Conservation (phyloP, 2,797 vertebrate species). For the Apogon hyalosoma region DNA sequence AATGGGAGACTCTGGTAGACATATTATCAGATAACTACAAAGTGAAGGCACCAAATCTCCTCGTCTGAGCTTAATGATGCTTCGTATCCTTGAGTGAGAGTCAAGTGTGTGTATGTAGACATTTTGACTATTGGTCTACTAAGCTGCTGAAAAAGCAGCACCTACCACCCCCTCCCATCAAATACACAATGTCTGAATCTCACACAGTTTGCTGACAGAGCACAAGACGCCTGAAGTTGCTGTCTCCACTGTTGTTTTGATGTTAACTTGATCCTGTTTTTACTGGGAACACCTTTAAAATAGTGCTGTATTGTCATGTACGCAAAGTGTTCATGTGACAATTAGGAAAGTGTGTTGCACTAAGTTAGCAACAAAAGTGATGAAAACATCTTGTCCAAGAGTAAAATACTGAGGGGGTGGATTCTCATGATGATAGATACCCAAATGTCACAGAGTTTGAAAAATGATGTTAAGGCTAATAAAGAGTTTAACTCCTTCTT, state of each 20-base stretch:
- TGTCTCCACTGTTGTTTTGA: constrained; percentile 57
- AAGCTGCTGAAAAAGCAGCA: constrained; percentile 40
- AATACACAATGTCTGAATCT: constrained; percentile 38
- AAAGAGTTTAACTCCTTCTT: constrained; percentile 45
- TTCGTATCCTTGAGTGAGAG: constrained; percentile 67
- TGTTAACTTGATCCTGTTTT: constrained; percentile 38
- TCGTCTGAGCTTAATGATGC: constrained; percentile 45
- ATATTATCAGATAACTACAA: constrained; percentile 65
- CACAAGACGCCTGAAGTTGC: constrained; percentile 29
- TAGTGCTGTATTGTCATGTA: constrained; percentile 9
- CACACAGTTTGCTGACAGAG: constrained; percentile 66
- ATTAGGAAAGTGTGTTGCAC: constrained; percentile 5
- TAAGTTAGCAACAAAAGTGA: neutral
- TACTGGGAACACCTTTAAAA: constrained; percentile 23
- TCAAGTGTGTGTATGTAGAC: constrained; percentile 40
- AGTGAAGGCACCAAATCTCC: constrained; percentile 45
- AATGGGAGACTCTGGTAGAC: constrained; percentile 54
- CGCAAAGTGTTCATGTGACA: constrained; percentile 23
- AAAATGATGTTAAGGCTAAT: constrained; percentile 20
- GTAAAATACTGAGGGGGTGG: neutral
- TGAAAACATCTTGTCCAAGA: neutral
- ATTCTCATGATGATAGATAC: neutral
- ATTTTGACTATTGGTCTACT: constrained; percentile 53
- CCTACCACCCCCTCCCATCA: constrained; percentile 15
- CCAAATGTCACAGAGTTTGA: constrained; percentile 6